These are phyloP conservation scores for Criorhina ranunculi DNA, from an alignment of 2,888 invertebrate genomes.

Conservation along the genomic window DNA sequence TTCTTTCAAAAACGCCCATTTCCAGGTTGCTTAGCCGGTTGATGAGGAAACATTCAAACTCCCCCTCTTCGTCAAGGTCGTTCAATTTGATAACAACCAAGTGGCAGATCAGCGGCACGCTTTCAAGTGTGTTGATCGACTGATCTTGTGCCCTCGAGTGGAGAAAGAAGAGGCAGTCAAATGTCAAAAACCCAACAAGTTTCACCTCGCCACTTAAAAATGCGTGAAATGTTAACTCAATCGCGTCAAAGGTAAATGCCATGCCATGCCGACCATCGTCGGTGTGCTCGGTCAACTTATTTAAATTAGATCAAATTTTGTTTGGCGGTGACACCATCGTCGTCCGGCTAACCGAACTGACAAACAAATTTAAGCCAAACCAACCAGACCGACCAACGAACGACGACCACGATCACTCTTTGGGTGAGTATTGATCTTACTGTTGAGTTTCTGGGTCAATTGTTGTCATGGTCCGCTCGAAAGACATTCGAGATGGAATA, in stretches of 20 bases:
- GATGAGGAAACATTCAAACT: not conserved
- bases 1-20: not conserved
- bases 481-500: constrained; percentile 39
- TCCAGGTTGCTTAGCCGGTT: not conserved
- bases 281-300: constrained; percentile 6
- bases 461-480: constrained; percentile 39
- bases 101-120: constrained; percentile 3
- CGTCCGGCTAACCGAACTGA: constrained; percentile 5
- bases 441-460: constrained; percentile 49
- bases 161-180: constrained; percentile 11
- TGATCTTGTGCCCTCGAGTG: not conserved
- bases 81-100: constrained; percentile 9
- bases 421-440: constrained; percentile 5
- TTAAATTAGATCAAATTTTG: constrained; percentile 34
- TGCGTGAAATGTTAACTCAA: constrained; percentile 26
- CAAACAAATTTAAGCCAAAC: not conserved
- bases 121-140: constrained; percentile 2
- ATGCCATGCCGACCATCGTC: not conserved
- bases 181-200: constrained; percentile 60
- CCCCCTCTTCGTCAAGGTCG: constrained; percentile 4
- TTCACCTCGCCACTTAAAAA: constrained; percentile 42
- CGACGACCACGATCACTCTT: not conserved
- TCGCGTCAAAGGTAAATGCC: constrained; percentile 12
- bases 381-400: not conserved
- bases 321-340: constrained; percentile 30